Evolutionary conservation across 1,140 invertebrate species (phyloP), one percentile per base, ranked within the genome.

Genomic region (Brachionus paranguensis): DNA sequence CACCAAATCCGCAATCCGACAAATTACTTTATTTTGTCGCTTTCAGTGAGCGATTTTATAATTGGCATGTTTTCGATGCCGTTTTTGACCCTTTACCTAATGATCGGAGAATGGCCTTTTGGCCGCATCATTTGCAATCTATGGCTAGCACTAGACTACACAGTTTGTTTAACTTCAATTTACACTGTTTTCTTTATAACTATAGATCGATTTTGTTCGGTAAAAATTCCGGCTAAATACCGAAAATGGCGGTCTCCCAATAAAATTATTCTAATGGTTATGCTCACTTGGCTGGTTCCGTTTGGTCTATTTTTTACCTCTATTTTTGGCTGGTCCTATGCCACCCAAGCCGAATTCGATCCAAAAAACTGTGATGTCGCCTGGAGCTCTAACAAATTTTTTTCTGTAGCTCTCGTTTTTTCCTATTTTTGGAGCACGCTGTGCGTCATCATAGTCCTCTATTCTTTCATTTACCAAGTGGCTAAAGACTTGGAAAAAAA

Each of bases 121-220:
- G 97, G 97, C 17, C 94, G 95, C 11, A 92, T 99, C 81, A 91
- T 99, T 0, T 99, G 98, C 89, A 97, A 99, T 90, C 91, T 99
- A 43, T 99, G 98, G 98, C 91, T 99, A 0, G 97, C 97, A 0
- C 94, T 99, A 20, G 98, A 99, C 90, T 99, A 99, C 90, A 99
- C 97, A 5, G 97, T 99, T 1, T 99, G 98, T 88, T 91, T 99
- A 24, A 96, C 98, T 4, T 99, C 97, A 2, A 98, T 99, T 89
- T 99, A 99, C 89, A 99, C 98, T 0, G 98, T 99, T 2, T 92
- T 99, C 33, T 91, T 98, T 68, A 99, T 99, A 86, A 99, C 98
- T 12, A 95, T 99, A 74, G 98, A 99, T 90, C 92, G 98, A 81
- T 99, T 97, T 90, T 99, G 97, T 89, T 99, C 96, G 7, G 97